Conservation (phyloP, 2,888 invertebrate genomes). For the Heterodera filipjevi region DNA sequence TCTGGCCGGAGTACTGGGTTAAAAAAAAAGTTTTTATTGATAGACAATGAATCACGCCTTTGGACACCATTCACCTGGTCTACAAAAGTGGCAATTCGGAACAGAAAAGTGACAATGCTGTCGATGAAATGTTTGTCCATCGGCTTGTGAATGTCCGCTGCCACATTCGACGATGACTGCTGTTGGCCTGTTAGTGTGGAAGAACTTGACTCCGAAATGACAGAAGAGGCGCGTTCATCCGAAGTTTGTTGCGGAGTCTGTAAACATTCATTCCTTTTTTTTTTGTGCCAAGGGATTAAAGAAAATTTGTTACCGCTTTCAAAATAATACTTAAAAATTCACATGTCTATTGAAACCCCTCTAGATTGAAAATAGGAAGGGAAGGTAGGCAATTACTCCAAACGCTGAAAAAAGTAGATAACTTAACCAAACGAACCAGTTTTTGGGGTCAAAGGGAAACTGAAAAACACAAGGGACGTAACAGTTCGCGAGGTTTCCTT, state of each 20-base stretch:
- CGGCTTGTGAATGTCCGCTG: conserved; percentile 30
- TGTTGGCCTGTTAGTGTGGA: neutral
- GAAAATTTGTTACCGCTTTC: too few relatives aligned
- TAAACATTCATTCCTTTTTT: neutral
- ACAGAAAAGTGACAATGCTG: conserved; percentile 85
- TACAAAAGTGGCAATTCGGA: conserved; percentile 75
- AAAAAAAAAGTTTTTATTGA: too few relatives aligned
- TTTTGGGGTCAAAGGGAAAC: too few relatives aligned
- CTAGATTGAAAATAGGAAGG: too few relatives aligned
- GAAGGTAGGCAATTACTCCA: too few relatives aligned
- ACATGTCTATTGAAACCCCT: too few relatives aligned
- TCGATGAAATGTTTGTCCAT: conserved; percentile 69
- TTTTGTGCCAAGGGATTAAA: too few relatives aligned
- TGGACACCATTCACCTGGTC: conserved; percentile 13
- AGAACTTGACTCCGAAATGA: neutral
- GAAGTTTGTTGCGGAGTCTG: neutral
- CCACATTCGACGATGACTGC: neutral
- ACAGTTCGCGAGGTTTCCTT: too few relatives aligned
- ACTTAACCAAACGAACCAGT: too few relatives aligned
- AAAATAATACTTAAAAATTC: too few relatives aligned
- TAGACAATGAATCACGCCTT: neutral
- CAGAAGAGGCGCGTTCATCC: neutral
- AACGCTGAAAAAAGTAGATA: too few relatives aligned
- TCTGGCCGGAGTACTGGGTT: conserved; percentile 7
- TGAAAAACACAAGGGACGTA: too few relatives aligned